A percentile compares a stretch with the other conserved stretches of the same genome.
Conservation (phyloP, 2,888 invertebrate species). For the Drosophila bunnanda region DNA sequence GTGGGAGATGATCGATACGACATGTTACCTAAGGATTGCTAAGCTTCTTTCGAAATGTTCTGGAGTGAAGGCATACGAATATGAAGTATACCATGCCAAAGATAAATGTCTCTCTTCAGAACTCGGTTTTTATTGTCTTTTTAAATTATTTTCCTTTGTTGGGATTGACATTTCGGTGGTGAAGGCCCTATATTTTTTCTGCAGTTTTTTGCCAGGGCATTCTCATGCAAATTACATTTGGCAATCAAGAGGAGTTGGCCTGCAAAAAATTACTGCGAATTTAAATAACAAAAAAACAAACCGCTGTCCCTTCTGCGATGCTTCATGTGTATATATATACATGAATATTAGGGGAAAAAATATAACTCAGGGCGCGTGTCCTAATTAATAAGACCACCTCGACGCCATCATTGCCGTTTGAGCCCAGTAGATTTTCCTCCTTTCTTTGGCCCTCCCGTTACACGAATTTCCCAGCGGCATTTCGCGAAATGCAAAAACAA, state of each 20-base stretch:
- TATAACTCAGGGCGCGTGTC: conserved; percentile 63
- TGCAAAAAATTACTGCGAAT: conserved; percentile 66
- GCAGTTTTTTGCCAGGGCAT: conserved; percentile 25
- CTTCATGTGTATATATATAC: conserved; percentile 17
- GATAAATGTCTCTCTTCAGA: background rate
- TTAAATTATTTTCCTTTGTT: background rate
- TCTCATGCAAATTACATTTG: conserved; percentile 67
- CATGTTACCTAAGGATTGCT: conserved; percentile 3
- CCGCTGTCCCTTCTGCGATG: conserved; percentile 42
- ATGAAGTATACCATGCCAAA: background rate
- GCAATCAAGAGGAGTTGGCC: conserved; percentile 7
- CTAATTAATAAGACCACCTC: conserved; percentile 73
- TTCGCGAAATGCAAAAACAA: conserved; percentile 73
- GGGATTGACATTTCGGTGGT: background rate
- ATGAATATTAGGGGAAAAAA: conserved; percentile 28
- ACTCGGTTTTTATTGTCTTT: conserved; percentile 1
- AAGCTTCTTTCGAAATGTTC: background rate
- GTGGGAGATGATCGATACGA: background rate
- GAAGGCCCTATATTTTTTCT: background rate
- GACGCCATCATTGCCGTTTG: conserved; percentile 66
- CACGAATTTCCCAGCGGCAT: conserved; percentile 75
- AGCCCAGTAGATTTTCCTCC: conserved; percentile 60
- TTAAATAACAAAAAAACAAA: conserved; percentile 58
- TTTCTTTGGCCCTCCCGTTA: conserved; percentile 37
- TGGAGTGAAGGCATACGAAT: background rate